These are phyloP conservation scores for Mesochorus sp. DNA, from an alignment of 2,888 invertebrate genomes.

Conservation along the genomic window DNA sequence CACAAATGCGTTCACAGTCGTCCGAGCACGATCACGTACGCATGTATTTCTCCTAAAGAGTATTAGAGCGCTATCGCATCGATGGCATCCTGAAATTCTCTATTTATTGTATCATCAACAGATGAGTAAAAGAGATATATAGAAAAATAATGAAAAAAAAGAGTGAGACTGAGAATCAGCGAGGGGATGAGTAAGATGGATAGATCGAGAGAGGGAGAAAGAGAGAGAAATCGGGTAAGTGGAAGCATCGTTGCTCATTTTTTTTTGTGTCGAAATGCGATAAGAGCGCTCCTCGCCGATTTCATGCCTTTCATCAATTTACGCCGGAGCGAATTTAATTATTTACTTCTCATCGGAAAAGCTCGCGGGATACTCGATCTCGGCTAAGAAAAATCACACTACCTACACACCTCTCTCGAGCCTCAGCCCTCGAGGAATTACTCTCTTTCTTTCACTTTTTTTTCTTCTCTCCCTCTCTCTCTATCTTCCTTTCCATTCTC, in stretches of 20 bases:
- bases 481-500: slow-evolving; percentile 51
- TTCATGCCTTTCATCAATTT: slow-evolving; percentile 66
- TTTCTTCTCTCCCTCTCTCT: slow-evolving; percentile 37
- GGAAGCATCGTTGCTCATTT: not conserved
- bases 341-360: slow-evolving; percentile 69
- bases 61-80: not conserved
- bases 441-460: not conserved
- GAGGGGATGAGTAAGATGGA: not conserved
- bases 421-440: slow-evolving; percentile 45
- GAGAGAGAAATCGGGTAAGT: not conserved
- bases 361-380: slow-evolving; percentile 46
- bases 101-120: not conserved
- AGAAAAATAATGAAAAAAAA: not conserved
- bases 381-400: slow-evolving; percentile 63
- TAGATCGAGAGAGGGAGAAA: not conserved
- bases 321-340: slow-evolving; percentile 71
- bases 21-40: slow-evolving; percentile 6
- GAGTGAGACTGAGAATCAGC: not conserved
- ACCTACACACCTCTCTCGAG: slow-evolving; percentile 12
- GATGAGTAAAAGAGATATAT: not conserved
- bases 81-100: slow-evolving; percentile 15
- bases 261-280: slow-evolving; percentile 15
- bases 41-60: not conserved
- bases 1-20: not conserved
- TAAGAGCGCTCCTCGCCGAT: slow-evolving; percentile 21